A percentile compares a stretch with the other conserved stretches of the same genome.
phyloP scores from a whole-genome alignment of 2,113 vertebrate genomes.

The Panthera uncia region DNA sequence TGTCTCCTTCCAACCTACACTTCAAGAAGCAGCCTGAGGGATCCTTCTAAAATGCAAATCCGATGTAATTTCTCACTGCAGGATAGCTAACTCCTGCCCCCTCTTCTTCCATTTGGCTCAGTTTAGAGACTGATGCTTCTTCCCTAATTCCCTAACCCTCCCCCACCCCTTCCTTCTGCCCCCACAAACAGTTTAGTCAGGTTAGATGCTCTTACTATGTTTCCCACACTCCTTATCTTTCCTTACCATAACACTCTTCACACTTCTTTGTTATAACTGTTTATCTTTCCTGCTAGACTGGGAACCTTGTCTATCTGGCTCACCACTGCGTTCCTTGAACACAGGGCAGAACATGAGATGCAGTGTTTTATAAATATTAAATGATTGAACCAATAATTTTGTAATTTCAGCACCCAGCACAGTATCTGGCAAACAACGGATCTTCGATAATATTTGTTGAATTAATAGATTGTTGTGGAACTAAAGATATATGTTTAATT shows the following conservation, averaged over 20 bases:
- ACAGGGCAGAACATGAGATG: background rate
- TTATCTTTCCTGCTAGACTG: constrained; percentile 50
- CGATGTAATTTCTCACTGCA: background rate
- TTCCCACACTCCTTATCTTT: constrained; percentile 65
- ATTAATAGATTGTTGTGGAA: constrained; percentile 26
- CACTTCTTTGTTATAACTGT: constrained; percentile 59
- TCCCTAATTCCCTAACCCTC: background rate
- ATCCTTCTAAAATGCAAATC: constrained; percentile 56
- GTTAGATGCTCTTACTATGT: constrained; percentile 18
- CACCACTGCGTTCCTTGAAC: background rate
- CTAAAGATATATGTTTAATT: constrained; percentile 39
- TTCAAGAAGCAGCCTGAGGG: background rate
- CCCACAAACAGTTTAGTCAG: background rate
- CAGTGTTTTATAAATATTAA: constrained; percentile 53
- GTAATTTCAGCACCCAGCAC: background rate
- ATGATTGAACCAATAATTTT: constrained; percentile 10
- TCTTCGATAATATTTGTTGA: constrained; percentile 38
- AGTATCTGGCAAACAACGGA: background rate
- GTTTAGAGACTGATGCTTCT: constrained; percentile 1
- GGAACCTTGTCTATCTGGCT: constrained; percentile 43
- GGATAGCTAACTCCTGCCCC: background rate
- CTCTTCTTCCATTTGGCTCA: background rate
- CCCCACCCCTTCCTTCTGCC: background rate
- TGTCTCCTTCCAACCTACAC: background rate
- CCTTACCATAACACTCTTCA: constrained; percentile 47